A percentile compares a stretch with the other conserved stretches of the same genome.
These are phyloP conservation scores for Amia ocellicauda DNA, from an alignment of 2,113 vertebrate genomes.

Conservation along the genomic window DNA sequence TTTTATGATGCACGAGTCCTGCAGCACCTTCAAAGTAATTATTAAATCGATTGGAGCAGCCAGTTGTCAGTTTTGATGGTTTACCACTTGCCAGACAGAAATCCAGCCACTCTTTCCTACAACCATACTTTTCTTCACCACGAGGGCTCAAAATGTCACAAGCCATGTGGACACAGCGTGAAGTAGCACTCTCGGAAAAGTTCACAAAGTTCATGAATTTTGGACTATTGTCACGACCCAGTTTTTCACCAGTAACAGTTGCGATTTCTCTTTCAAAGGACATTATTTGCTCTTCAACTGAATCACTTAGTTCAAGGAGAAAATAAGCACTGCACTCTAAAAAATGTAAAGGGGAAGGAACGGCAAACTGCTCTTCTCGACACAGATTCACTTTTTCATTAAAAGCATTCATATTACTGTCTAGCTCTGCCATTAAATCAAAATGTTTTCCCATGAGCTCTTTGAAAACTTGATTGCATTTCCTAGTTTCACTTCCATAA, in stretches of 20 bases:
- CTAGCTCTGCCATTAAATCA: conserved; percentile 49
- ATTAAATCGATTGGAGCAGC: conserved; percentile 46
- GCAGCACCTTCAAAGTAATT: conserved; percentile 65
- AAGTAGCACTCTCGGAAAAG: conserved; percentile 60
- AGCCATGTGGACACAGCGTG: conserved; percentile 65
- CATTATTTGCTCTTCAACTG: conserved; percentile 55
- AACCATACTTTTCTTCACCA: conserved; percentile 31
- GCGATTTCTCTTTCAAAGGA: conserved; percentile 57
- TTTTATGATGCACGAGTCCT: conserved; percentile 61
- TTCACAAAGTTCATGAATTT: conserved; percentile 58
- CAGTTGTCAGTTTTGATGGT: conserved; percentile 45
- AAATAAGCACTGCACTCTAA: conserved; percentile 58
- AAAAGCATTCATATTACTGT: conserved; percentile 49
- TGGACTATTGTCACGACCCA: conserved; percentile 60
- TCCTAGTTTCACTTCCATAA: conserved; percentile 39
- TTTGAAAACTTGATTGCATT: conserved; percentile 44
- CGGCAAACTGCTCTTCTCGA: conserved; percentile 6
- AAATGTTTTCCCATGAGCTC: conserved; percentile 64
- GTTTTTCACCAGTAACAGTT: conserved; percentile 41
- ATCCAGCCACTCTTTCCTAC: conserved; percentile 62
- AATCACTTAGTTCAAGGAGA: conserved; percentile 53
- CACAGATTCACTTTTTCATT: conserved; percentile 38
- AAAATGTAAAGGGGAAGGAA: conserved; percentile 53
- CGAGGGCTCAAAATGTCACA: conserved; percentile 51
- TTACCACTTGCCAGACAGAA: conserved; percentile 65